Base-by-base conservation (phyloP, 2,113 vertebrate genomes). In the Saccopteryx bilineata region DNA sequence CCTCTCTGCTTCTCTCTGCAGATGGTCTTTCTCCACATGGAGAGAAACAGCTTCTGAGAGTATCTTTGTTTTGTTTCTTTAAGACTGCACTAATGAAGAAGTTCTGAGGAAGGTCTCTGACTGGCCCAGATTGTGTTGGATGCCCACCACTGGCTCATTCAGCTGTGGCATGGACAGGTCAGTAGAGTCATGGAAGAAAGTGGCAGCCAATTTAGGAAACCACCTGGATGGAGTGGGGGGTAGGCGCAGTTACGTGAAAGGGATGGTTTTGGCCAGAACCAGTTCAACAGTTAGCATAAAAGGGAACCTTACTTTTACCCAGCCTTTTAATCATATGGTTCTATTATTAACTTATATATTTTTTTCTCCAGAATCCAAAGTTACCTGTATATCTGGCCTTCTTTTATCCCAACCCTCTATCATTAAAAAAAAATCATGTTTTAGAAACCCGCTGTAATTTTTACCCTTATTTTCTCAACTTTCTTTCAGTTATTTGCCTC, bases 31-130 rank as follows among this genome's bases (percentile, higher is more conserved):
- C 63, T 87, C 39, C 12, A 24, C 17, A 61, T 79, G 74, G 39
- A 39, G 63, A 93, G 63, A 87, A 71, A 60, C 39, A 78, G 71
- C 58, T 92, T 74, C 58, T 84, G 90, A 76, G 61, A 24, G 52
- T 26, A 26, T 39, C 21, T 86, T 54, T 7, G 12, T 68, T 19
- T 69, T 80, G 18, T 71, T 50, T 65, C 65, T 71, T 69, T 92
- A 76, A 68, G 19, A 48, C 9, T 78, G 39, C 9, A 23, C 12
- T 69, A 69, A 79, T 58, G 39, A 52, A 60, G 50, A 33, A 15
- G 3, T 66, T 78, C 23, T 69, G 74, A 52, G 18, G 15, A 79
- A 69, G 31, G 72, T 3, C 15, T 79, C 7, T 78, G 52, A 50
- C 69, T 60, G 52, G 52, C 31, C 63, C 0, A 3, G 23, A 54